Conservation (phyloP, 2,113 vertebrate species). For the Mustelus asterias region DNA sequence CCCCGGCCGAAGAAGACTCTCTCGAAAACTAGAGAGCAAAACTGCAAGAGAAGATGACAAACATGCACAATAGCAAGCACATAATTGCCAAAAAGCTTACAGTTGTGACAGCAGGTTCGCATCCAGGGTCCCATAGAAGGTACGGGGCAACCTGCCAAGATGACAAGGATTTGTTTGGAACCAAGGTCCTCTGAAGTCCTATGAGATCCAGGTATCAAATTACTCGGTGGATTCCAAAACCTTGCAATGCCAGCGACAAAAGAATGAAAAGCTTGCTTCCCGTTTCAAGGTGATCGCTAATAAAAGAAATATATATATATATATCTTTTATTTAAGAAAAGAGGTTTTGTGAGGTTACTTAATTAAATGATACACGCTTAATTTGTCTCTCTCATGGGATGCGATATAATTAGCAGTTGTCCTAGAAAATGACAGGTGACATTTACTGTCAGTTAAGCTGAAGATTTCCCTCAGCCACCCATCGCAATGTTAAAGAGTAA, state of each 20-base stretch:
- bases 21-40: too few species aligned
- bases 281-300: background rate
- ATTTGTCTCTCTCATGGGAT: background rate
- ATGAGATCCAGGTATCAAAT: background rate
- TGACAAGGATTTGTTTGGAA: too few species aligned
- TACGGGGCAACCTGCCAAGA: too few species aligned
- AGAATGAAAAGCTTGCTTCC: background rate
- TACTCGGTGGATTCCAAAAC: background rate
- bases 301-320: background rate
- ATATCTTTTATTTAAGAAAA: background rate
- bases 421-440: constrained; percentile 25
- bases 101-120: too few species aligned
- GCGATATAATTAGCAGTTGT: constrained; percentile 3
- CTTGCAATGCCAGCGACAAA: background rate
- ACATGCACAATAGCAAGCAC: too few species aligned
- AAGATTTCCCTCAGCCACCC: background rate
- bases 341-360: constrained; percentile 13
- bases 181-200: too few species aligned
- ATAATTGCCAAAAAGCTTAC: too few species aligned
- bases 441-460: background rate
- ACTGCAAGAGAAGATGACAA: too few species aligned
- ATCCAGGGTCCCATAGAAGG: too few species aligned
- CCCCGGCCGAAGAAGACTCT: too few species aligned
- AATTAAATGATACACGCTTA: constrained; percentile 22
- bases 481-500: background rate